Base-by-base conservation (phyloP, 1,140 invertebrate species). In the Anastrepha obliqua region DNA sequence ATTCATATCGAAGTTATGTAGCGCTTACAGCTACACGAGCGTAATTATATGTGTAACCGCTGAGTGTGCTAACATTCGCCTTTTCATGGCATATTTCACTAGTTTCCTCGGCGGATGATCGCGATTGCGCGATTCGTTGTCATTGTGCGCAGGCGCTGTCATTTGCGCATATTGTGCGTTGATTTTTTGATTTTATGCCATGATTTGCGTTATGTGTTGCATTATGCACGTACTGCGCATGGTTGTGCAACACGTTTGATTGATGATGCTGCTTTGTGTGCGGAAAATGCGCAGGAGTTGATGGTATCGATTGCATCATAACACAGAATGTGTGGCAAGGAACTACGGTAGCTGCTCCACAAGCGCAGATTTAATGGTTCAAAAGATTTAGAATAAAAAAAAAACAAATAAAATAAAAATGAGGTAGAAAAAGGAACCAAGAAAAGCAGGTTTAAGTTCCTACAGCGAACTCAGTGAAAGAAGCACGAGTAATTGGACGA, bases 111-210 rank as follows among this genome's bases (percentile, higher is more conserved):
- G 86, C 39, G 55, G 15, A 17, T 55, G 47, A 81, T 81, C 74
- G 47, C 74, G 74, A 81, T 81, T 81, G 74, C 74, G 74, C 74
- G 47, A 47, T 13, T 5, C 51, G 17, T 7, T 81, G 74, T 55
- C 74, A 81, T 81, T 81, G 74, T 55, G 47, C 74, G 74, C n/a
- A 81, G 74, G 74, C 74, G 74, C 74, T 81, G 74, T 81, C 44
- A 81, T 81, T 81, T 81, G 74, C 74, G 74, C 74, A 55, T 81
- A 81, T 81, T 81, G 74, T 81, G 47, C 74, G 74, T 81, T 81
- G 74, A 81, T 81, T 81, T 81, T 55, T n/a, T 51, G 39, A 78
- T 78, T 47, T 47, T 81, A 47, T 55, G 17, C 5, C 5, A n/a
- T 74, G 42, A 42, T 47, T 5, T 1, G 42, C 20, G 0, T 67